Conservation (phyloP, 2,888 invertebrate genomes). For the Hirtodrosophila confusa region DNA sequence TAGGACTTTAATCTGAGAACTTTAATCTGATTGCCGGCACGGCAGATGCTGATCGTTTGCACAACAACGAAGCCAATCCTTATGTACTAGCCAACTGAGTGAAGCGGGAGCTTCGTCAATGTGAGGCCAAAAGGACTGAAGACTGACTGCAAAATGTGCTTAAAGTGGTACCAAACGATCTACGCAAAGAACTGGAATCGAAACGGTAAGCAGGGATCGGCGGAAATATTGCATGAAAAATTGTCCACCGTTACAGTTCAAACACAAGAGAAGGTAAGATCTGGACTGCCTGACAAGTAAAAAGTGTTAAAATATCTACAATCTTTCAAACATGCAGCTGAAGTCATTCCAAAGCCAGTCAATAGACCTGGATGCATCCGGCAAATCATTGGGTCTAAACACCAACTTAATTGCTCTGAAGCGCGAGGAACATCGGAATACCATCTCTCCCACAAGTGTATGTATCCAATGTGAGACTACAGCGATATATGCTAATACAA, state of each 20-base stretch:
- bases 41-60: constrained; percentile 87
- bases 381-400: constrained; percentile 44
- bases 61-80: constrained; percentile 86
- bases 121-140: constrained; percentile 84
- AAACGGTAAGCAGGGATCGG: constrained; percentile 65
- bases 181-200: constrained; percentile 77
- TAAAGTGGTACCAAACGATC: constrained; percentile 83
- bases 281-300: no score
- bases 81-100: constrained; percentile 87
- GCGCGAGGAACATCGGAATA: constrained; percentile 65
- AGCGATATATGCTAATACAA: constrained; percentile 58
- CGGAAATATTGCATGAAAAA: no score
- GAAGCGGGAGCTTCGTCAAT: constrained; percentile 86
- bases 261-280: constrained; percentile 75
- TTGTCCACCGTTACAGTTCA: constrained; percentile 57
- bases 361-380: constrained; percentile 30
- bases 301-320: no score
- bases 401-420: constrained; percentile 54
- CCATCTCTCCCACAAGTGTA: constrained; percentile 79
- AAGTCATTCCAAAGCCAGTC: constrained; percentile 26
- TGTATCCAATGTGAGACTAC: constrained; percentile 62
- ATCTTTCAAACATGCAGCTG: constrained; percentile 28
- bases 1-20: constrained; percentile 75
- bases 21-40: constrained; percentile 86
- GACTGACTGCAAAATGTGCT: constrained; percentile 82